phyloP scores from a whole-genome alignment of 2,888 invertebrate species.

The Cylindroiulus punctatus region DNA sequence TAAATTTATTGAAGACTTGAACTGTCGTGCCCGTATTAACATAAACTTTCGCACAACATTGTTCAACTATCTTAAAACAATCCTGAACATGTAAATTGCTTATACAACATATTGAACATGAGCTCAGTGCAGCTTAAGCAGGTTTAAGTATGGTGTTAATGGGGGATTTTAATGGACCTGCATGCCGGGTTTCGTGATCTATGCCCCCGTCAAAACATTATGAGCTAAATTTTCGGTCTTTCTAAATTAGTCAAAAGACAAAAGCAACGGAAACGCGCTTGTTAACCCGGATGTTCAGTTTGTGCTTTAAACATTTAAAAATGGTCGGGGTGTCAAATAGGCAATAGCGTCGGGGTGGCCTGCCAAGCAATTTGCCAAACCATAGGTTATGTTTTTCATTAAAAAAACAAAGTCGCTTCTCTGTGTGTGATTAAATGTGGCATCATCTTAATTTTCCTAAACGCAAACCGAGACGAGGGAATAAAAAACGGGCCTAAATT shows the following conservation, averaged over 20 bases:
- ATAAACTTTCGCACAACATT: too few relatives aligned
- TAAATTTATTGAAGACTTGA: too few relatives aligned
- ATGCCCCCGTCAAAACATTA: not conserved
- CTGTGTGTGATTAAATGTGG: constrained; percentile 45
- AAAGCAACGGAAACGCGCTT: constrained; percentile 29
- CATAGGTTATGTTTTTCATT: constrained; percentile 44
- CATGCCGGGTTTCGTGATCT: not conserved
- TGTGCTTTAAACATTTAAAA: constrained; percentile 5
- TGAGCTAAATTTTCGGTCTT: constrained; percentile 1
- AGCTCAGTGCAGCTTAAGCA: too few relatives aligned
- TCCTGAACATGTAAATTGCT: too few relatives aligned
- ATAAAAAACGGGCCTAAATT: not conserved
- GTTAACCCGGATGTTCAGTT: constrained; percentile 38
- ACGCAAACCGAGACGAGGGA: not conserved
- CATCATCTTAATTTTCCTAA: constrained; percentile 37
- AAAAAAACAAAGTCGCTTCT: constrained; percentile 44
- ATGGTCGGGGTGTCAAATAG: not conserved
- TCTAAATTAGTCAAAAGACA: constrained; percentile 17
- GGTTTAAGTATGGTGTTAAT: not conserved
- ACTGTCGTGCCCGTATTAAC: too few relatives aligned
- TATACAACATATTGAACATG: too few relatives aligned
- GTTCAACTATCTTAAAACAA: too few relatives aligned
- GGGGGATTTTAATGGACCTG: constrained; percentile 15
- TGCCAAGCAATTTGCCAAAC: not conserved
- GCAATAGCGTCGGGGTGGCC: constrained; percentile 36